phyloP scores from a whole-genome alignment of 2,797 vertebrate genomes.

The Premnoplex brunnescens region DNA sequence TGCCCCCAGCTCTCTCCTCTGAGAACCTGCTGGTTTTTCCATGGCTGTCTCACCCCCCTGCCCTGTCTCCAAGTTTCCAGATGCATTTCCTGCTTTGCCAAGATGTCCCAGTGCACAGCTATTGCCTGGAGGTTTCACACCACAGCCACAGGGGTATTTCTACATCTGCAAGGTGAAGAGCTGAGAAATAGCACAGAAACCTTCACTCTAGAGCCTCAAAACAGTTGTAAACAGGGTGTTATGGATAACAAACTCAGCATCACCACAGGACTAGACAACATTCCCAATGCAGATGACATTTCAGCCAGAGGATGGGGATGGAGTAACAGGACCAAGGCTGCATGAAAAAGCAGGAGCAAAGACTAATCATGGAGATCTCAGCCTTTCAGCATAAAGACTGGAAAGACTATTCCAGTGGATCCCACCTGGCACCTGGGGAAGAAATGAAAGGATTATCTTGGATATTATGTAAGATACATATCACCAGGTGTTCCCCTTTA shows the following conservation, averaged over 20 bases:
- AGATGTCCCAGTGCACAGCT: neutral
- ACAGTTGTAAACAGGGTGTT: neutral
- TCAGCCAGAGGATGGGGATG: neutral
- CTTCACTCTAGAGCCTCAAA: neutral
- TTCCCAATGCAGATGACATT: neutral
- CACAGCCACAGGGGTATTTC: rapidly evolving
- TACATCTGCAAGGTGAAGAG: neutral
- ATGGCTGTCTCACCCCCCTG: neutral
- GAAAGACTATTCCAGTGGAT: neutral
- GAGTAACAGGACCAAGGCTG: neutral
- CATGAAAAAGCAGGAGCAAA: neutral
- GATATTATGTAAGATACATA: no score
- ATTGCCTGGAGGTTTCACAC: neutral
- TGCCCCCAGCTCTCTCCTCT: neutral
- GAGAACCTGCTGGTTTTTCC: neutral
- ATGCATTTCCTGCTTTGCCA: neutral
- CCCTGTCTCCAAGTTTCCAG: neutral
- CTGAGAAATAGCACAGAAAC: neutral
- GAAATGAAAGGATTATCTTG: neutral
- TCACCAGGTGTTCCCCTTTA: neutral
- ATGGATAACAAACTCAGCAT: neutral
- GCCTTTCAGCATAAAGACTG: neutral
- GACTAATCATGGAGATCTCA: rapidly evolving
- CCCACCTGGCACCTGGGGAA: neutral
- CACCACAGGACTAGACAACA: neutral